Percentiles rank a stretch among this genome's conserved stretches.
Evolutionary conservation across 2,113 vertebrate species (phyloP).

Genomic region (Pterocles burchelli): DNA sequence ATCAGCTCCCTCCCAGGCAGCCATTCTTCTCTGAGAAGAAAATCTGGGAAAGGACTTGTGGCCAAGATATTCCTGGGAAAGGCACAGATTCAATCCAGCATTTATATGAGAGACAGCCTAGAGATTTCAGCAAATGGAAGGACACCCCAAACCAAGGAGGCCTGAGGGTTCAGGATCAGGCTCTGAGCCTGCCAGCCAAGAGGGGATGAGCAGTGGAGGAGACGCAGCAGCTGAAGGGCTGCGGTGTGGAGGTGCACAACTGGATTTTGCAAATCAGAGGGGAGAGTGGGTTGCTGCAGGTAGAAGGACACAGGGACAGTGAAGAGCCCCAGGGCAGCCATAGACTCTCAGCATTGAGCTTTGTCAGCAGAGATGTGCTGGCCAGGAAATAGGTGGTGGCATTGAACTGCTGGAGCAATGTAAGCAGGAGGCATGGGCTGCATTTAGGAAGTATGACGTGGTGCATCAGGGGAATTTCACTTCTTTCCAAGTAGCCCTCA

Average conservation of each 20-base stretch:
- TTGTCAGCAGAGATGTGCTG: background rate
- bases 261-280: background rate
- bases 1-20: background rate
- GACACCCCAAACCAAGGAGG: background rate
- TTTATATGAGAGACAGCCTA: background rate
- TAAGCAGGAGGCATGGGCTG: background rate
- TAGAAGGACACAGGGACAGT: background rate
- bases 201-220: background rate
- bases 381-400: background rate
- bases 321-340: background rate
- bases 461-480: background rate
- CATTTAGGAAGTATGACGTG: background rate
- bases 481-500: background rate
- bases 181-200: background rate
- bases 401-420: background rate
- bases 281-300: background rate
- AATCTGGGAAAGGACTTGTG: background rate
- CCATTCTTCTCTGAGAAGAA: background rate
- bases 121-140: background rate
- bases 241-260: background rate
- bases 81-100: background rate
- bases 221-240: background rate
- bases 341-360: background rate
- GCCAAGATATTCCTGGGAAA: background rate
- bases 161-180: background rate